Evolutionary conservation across 2,888 invertebrate species (phyloP).

Genomic region (Eulithis testata): DNA sequence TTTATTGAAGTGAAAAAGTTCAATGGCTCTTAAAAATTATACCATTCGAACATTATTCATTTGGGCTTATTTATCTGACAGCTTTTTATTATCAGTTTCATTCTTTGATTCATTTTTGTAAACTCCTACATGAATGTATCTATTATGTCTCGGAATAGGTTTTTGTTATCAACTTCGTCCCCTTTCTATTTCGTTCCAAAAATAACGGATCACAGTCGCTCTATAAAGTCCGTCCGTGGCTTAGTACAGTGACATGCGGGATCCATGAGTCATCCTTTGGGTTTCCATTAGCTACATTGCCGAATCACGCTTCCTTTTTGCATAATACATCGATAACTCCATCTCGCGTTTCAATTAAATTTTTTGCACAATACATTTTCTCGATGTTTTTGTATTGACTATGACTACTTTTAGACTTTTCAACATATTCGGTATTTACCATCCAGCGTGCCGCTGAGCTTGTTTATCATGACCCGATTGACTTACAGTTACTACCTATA

Average conservation of each 20-base stretch:
- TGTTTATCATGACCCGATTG: slow-evolving; percentile 2
- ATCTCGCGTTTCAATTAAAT: slow-evolving; percentile 43
- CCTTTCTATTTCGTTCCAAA: slow-evolving; percentile 47
- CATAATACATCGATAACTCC: slow-evolving; percentile 56
- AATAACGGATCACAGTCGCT: slow-evolving; percentile 57
- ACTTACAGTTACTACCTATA: slow-evolving; percentile 5
- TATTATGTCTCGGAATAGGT: slow-evolving; percentile 19
- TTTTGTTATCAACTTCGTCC: slow-evolving; percentile 36
- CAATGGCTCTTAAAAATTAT: neutral
- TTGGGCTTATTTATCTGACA: neutral
- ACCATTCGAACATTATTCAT: neutral
- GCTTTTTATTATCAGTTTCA: slow-evolving; percentile 9
- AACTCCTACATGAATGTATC: slow-evolving; percentile 12
- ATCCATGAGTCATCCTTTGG: slow-evolving; percentile 71
- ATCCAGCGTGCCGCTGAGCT: neutral
- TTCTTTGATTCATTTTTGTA: slow-evolving; percentile 19
- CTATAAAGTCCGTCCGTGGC: slow-evolving; percentile 59
- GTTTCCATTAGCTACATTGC: slow-evolving; percentile 76
- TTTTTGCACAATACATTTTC: slow-evolving; percentile 13
- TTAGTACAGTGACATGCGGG: slow-evolving; percentile 69
- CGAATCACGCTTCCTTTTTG: slow-evolving; percentile 75
- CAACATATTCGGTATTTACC: neutral
- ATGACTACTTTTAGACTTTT: neutral
- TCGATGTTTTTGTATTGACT: slow-evolving; percentile 4
- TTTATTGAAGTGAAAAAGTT: neutral